Evolutionary conservation across 2,113 vertebrate genomes (phyloP), one percentile per base, ranked within the genome.

Genomic region (Emydura subglobosa): DNA sequence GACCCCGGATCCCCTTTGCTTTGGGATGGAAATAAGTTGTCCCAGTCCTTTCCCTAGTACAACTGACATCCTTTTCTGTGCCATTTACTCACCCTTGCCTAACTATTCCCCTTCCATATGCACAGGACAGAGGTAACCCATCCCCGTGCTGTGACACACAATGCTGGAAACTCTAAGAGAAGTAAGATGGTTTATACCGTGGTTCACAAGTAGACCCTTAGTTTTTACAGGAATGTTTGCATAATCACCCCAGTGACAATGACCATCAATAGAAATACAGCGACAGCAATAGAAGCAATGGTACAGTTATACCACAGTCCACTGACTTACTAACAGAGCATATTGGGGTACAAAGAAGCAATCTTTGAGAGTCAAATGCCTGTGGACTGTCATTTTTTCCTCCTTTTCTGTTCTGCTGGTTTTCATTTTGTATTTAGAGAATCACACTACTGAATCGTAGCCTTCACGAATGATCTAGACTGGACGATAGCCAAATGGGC

Each of bases 71-170:
- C 81, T 79, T 34, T 49, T 61, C 27, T 53, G 1, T 1, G 0
- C 9, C 21, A 8, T 8, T 84, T 57, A 82, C 53, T 31, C 65
- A 8, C 17, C 0, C n/a, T 17, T 54, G 42, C 54, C 76, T 55
- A 34, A 0, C 5, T 61, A 65, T 2, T 1, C 3, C 53, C 5
- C 3, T 61, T 34, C 68, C 72, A 5, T 1, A 42, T 72, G 8
- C 6, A 0, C 0, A 2, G 59, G 42, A 89, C 14, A 72, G 53
- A 39, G 94, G 25, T 5, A 42, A 1, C 4, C 2, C 81, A 2
- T 7, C 31, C 14, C 1, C 4, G 0, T 3, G 6, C 0, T 1
- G 83, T 24, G 44, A 5, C 65, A 47, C 14, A 22, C 42, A 50
- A n/a, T 6, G 51, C 57, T 76, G 25, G 31, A 3, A 42, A 27